These are phyloP conservation scores for Rhingia campestris DNA, from an alignment of 2,888 invertebrate species.

Conservation along the genomic window DNA sequence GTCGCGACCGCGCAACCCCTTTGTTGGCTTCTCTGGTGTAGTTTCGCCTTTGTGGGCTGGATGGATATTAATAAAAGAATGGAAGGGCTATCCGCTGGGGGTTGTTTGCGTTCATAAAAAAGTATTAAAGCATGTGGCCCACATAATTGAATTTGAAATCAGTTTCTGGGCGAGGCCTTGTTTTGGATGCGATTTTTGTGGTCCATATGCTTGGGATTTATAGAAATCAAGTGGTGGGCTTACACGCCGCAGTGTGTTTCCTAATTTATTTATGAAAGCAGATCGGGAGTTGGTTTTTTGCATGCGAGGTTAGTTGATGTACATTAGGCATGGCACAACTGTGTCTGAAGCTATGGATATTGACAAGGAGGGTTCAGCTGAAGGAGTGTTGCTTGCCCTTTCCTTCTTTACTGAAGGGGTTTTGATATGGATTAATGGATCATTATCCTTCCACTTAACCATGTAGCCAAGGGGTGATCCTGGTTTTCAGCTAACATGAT, in stretches of 20 bases:
- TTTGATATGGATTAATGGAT: too few species aligned
- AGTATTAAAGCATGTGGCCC: slow-evolving; percentile 54
- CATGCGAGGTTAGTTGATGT: too few species aligned
- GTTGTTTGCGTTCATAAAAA: slow-evolving; percentile 6
- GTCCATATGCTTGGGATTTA: slow-evolving; percentile 46
- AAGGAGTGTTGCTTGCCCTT: too few species aligned
- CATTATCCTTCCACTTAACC: too few species aligned
- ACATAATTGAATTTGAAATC: slow-evolving; percentile 67
- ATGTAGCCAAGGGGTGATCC: too few species aligned
- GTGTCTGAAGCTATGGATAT: too few species aligned
- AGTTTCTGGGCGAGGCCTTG: slow-evolving; percentile 22
- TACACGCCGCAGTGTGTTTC: slow-evolving; percentile 4
- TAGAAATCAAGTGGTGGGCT: slow-evolving; percentile 19
- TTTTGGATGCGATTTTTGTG: slow-evolving; percentile 19
- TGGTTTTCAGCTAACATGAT: too few species aligned
- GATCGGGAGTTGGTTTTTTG: neutral
- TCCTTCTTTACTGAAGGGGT: too few species aligned
- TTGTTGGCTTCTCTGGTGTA: slow-evolving; percentile 4
- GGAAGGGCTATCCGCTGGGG: slow-evolving; percentile 8
- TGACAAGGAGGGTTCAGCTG: too few species aligned
- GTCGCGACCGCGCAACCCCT: slow-evolving; percentile 17
- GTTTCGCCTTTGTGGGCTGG: slow-evolving; percentile 16
- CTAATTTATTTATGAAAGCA: slow-evolving; percentile 36
- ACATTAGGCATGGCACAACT: too few species aligned
- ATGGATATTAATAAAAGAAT: slow-evolving; percentile 48